phyloP scores from a whole-genome alignment of 2,113 vertebrate species.

The Aythya baeri region DNA sequence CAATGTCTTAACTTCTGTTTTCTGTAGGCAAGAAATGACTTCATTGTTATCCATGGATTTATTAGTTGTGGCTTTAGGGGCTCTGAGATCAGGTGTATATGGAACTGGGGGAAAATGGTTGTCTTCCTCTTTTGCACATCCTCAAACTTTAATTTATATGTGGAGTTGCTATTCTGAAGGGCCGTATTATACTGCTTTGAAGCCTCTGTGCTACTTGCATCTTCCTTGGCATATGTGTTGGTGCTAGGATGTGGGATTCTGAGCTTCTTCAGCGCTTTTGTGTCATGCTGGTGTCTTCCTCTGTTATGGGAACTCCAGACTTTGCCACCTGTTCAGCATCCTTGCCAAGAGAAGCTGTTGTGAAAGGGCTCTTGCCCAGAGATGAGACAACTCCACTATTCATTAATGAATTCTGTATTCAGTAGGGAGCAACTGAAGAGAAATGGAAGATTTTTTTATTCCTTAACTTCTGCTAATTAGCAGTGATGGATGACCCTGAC shows the following conservation, averaged over 20 bases:
- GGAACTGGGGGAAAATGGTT: not conserved
- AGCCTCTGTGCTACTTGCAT: slow-evolving; percentile 2
- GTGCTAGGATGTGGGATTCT: slow-evolving; percentile 26
- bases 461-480: not conserved
- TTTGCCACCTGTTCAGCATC: slow-evolving; percentile 45
- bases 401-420: slow-evolving; percentile 38
- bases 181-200: not conserved
- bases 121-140: not conserved
- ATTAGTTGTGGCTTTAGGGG: not conserved
- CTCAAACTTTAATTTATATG: not conserved
- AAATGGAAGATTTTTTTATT: slow-evolving; percentile 8
- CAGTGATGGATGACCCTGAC: not conserved
- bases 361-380: slow-evolving; percentile 35
- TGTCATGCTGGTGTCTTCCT: slow-evolving; percentile 35
- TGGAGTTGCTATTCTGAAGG: not conserved
- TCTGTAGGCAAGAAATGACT: not conserved
- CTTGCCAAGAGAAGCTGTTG: slow-evolving; percentile 38
- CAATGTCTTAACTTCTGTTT: not conserved
- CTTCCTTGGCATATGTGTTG: slow-evolving; percentile 50
- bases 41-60: not conserved
- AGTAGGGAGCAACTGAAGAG: slow-evolving; percentile 4
- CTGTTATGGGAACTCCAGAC: slow-evolving; percentile 45
- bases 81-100: not conserved
- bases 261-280: slow-evolving; percentile 19
- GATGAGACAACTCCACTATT: slow-evolving; percentile 18